Conservation (phyloP, 2,113 vertebrate species). For the Peromyscus polionotus region DNA sequence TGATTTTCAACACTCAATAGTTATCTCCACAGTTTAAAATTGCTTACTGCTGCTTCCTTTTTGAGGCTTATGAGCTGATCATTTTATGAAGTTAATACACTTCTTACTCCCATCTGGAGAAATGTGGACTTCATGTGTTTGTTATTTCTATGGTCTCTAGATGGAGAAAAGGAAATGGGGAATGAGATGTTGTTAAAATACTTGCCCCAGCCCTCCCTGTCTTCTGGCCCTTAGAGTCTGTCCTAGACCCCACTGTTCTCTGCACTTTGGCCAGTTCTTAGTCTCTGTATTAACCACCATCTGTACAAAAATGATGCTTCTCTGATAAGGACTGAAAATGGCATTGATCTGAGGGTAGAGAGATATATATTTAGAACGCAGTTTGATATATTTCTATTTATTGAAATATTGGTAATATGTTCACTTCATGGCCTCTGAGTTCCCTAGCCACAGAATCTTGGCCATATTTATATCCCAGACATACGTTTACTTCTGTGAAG, state of each 20-base stretch:
- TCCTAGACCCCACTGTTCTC: not conserved
- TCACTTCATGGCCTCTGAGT: not conserved
- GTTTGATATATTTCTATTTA: not conserved
- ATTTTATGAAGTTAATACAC: constrained; percentile 24
- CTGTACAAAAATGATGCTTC: not conserved
- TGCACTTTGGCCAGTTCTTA: not conserved
- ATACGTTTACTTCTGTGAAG: not conserved
- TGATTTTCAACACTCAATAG: not conserved
- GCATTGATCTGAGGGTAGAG: not conserved
- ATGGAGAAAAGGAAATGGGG: not conserved
- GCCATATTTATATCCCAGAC: not conserved
- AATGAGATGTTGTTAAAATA: not conserved
- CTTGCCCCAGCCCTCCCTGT: not conserved
- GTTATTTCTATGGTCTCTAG: not conserved
- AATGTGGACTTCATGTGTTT: not conserved
- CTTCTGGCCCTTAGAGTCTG: not conserved
- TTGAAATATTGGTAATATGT: not conserved
- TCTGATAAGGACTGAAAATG: not conserved
- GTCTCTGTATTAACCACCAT: not conserved
- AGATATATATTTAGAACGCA: not conserved
- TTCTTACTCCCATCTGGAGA: not conserved
- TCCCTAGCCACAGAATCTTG: not conserved
- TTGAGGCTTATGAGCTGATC: not conserved
- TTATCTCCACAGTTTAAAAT: constrained; percentile 35
- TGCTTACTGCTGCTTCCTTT: not conserved